Evolutionary conservation across 2,888 invertebrate genomes (phyloP).

Genomic region (Conus canariensis): DNA sequence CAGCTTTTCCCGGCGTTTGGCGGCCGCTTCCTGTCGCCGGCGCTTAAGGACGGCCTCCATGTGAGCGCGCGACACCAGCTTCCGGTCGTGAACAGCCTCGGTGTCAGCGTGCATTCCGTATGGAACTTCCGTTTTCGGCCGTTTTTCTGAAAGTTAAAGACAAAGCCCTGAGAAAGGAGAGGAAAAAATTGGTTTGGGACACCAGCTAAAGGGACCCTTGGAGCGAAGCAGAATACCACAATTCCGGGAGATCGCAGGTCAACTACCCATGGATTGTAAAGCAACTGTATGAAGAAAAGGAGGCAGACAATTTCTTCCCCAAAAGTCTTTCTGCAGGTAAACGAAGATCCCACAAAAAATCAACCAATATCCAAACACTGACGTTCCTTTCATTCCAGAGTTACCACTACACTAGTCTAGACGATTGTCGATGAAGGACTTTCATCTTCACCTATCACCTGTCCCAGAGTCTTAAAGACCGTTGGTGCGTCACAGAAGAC

Average conservation of each 20-base stretch:
- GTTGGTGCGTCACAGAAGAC: no score
- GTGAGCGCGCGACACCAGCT: conserved; percentile 22
- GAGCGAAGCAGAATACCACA: no score
- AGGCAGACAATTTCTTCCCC: no score
- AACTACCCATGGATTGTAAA: no score
- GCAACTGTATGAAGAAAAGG: no score
- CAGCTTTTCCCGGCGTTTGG: background rate
- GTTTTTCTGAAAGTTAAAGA: background rate
- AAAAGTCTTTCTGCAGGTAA: background rate
- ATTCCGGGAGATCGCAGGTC: no score
- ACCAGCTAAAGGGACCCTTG: background rate
- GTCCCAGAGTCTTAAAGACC: no score
- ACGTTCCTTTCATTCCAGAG: no score
- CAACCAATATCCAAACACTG: no score
- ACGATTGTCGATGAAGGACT: no score
- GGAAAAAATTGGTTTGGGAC: background rate
- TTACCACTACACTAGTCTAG: no score
- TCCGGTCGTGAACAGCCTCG: conserved; percentile 32
- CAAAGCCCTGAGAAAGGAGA: background rate
- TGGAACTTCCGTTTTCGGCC: background rate
- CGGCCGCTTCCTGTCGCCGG: background rate
- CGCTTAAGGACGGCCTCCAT: conserved; percentile 32
- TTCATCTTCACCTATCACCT: no score
- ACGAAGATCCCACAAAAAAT: background rate
- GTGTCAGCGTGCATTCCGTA: conserved; percentile 22